A percentile compares a stretch with the other conserved stretches of the same genome.
Conservation (phyloP, 2,797 vertebrate genomes). For the Neostethus bicornis region DNA sequence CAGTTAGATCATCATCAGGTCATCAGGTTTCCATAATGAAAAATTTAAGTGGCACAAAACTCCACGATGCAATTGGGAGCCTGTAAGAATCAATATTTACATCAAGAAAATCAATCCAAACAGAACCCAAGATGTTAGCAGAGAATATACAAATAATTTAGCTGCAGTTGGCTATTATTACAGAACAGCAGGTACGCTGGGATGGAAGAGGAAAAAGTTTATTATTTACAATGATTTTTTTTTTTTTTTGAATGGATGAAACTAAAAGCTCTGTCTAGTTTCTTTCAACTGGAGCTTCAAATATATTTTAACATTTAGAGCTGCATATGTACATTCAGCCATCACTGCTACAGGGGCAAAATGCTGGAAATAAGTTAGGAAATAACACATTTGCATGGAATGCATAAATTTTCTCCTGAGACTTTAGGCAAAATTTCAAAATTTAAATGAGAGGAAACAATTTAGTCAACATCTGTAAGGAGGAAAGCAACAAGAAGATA, state of each 20-base stretch:
- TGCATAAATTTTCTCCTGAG: constrained; percentile 33
- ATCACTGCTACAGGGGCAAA: constrained; percentile 18
- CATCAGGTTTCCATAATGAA: constrained; percentile 45
- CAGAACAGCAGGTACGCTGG: constrained; percentile 18
- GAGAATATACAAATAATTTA: constrained; percentile 27
- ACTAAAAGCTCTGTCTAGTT: constrained; percentile 3
- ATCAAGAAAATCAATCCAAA: constrained; percentile 40
- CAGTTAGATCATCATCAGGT: constrained; percentile 24
- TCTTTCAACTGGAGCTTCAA: constrained; percentile 5
- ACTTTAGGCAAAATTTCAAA: constrained; percentile 21
- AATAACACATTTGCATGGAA: constrained; percentile 42
- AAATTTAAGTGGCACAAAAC: constrained; percentile 42
- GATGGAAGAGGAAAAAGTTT: constrained; percentile 11
- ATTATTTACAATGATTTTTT: constrained; percentile 17
- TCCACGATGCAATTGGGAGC: constrained; percentile 19
- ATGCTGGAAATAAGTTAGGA: constrained; percentile 23
- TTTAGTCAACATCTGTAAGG: constrained; percentile 70
- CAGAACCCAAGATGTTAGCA: constrained; percentile 34
- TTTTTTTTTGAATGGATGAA: constrained; percentile 30
- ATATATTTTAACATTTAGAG: constrained; percentile 12
- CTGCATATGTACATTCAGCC: constrained; percentile 10
- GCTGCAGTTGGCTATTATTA: constrained; percentile 30
- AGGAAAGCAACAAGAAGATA: constrained; percentile 62
- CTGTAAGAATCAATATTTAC: constrained; percentile 48
- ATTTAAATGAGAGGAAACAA: constrained; percentile 46